Evolutionary conservation across 2,888 invertebrate genomes (phyloP).

Genomic region (Epirrita christyi): DNA sequence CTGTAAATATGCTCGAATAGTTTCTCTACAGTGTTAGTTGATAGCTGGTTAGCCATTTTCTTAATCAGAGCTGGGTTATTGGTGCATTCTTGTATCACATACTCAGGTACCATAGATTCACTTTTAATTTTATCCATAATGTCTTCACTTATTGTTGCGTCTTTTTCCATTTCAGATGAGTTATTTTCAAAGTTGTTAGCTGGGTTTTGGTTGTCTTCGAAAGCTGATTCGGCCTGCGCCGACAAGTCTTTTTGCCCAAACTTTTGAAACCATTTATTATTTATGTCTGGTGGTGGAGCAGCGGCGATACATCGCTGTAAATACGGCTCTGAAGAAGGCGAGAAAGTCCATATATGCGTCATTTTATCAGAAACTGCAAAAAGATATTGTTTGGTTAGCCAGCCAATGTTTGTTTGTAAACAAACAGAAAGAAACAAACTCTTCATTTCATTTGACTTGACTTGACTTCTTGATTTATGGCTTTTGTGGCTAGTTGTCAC

Average conservation of each 20-base stretch:
- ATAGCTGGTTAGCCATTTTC: conserved; percentile 49
- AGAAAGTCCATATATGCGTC: conserved; percentile 57
- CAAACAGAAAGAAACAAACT: conserved; percentile 17
- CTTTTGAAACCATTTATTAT: conserved; percentile 54
- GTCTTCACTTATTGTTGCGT: conserved; percentile 35
- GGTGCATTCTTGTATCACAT: conserved; percentile 48
- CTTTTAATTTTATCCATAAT: conserved; percentile 49
- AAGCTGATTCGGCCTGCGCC: neutral
- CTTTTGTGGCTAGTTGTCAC: neutral
- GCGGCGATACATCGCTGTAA: conserved; percentile 47
- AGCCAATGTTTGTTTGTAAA: conserved; percentile 11
- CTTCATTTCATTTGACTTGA: neutral
- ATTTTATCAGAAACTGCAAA: conserved; percentile 33
- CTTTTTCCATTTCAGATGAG: conserved; percentile 12
- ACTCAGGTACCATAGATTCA: conserved; percentile 44
- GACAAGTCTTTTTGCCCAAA: conserved; percentile 43
- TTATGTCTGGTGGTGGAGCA: conserved; percentile 39
- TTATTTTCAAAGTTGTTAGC: conserved; percentile 11
- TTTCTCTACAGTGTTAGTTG: conserved; percentile 47
- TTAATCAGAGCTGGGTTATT: conserved; percentile 44
- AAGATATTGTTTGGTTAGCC: neutral
- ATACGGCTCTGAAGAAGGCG: conserved; percentile 44
- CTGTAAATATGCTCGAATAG: conserved; percentile 52
- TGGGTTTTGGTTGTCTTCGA: conserved; percentile 4
- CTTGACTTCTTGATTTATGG: neutral